Evolutionary conservation across 23 tunicate species (phyloP).

Genomic region (Trididemnum nubilum): DNA sequence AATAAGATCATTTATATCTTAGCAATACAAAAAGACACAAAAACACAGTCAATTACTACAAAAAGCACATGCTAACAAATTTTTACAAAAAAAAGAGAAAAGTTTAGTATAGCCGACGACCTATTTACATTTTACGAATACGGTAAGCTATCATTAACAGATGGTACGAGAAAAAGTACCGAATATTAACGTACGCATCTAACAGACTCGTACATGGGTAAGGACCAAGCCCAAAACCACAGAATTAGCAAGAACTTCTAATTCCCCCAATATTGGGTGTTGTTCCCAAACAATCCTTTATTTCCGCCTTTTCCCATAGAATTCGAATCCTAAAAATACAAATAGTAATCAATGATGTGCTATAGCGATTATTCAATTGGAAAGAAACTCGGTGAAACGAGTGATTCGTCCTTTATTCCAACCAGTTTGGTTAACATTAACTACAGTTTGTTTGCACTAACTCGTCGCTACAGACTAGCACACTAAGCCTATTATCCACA

Average conservation of each 20-base stretch:
- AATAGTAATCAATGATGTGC: not conserved
- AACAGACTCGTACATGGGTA: not conserved
- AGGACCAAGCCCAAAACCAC: not conserved
- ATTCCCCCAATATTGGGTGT: conserved; percentile 72
- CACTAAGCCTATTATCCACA: too few relatives aligned
- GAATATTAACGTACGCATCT: not conserved
- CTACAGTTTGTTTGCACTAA: too few relatives aligned
- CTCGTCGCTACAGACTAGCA: too few relatives aligned
- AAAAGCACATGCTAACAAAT: conserved; percentile 54
- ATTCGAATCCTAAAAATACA: conserved; percentile 40
- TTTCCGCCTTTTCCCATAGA: conserved; percentile 59
- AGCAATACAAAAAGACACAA: conserved; percentile 42
- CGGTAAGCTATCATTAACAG: not conserved
- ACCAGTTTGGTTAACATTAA: too few relatives aligned
- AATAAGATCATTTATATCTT: not conserved
- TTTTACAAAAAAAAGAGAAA: conserved; percentile 37
- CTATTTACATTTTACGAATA: conserved; percentile 11
- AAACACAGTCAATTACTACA: conserved; percentile 52
- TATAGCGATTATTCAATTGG: too few relatives aligned
- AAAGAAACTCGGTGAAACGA: too few relatives aligned
- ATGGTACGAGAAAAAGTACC: not conserved
- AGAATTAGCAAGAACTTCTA: conserved; percentile 1
- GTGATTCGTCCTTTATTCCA: too few relatives aligned
- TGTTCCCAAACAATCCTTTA: conserved; percentile 69
- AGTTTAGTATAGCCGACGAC: conserved; percentile 4